Base-by-base conservation (phyloP, 1,140 invertebrate species). In the Drosophila pachea region DNA sequence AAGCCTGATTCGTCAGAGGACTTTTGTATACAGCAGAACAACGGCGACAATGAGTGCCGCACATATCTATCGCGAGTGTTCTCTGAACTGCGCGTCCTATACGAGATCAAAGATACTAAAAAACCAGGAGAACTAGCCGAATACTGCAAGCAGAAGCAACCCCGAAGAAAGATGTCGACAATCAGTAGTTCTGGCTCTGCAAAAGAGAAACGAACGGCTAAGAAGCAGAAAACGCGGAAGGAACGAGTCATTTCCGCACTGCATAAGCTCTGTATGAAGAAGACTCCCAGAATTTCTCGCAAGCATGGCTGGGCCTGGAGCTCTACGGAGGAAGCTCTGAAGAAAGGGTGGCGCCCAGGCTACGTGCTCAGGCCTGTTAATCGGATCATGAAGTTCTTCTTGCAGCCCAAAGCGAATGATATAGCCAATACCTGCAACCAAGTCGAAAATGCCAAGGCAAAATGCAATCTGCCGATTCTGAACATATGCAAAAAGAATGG, bases 271-370 rank as follows among this genome's bases (percentile, higher is more conserved):
- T 89, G 88, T 29, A 12, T 76, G n/a, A 68, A 69, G 5, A 12
- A 3, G 22, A 2, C 22, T 22, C 22, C 22, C 4, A 0, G 5
- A 55, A 2, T 89, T 2, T 53, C 84, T 0, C 70, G 59, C 0
- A 50, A 50, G 4, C 88, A 88, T 33, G 88, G 88, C 40, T 89
- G 88, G 88, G 33, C 74, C 0, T 89, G 88, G 88, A 50, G 38
- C 0, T n/a, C 52, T 0, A 36, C 67, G 7, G 29, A n/a, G 0
- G 40, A 67, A 58, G 82, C 74, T 4, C 36, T 38, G 4, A 48
- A 61, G 5, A 29, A 54, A 5, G 87, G 87, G 11, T 89, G 88
- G 88, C 65, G 70, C 5, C 88, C 88, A 0, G 88, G 88, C 0
- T 65, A 60, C 6, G 76, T 89, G 4, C 63, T 14, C 5, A 88